Base-by-base conservation (phyloP, 2,113 vertebrate genomes). In the Pelmatolapia mariae region DNA sequence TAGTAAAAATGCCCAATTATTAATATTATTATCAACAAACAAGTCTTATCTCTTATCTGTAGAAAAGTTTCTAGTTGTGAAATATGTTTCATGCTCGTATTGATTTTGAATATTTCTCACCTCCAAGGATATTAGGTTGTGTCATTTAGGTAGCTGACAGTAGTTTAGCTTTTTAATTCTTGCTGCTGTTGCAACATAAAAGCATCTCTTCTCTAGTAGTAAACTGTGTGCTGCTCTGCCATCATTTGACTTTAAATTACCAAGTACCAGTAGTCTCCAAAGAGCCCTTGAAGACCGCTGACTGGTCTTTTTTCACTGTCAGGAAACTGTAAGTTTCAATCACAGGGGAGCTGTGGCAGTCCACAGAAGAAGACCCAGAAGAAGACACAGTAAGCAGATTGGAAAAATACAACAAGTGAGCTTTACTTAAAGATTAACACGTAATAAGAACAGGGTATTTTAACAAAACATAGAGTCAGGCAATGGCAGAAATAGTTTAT, bases 251-350 rank as follows among this genome's bases (percentile, higher is more conserved):
- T 61, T 36, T 5, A 85, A 80, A 86, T 88, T 31, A 81, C 33
- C 63, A 40, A 68, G 19, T 15, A 22, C 63, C 11, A 40, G 33
- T 22, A 0, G 33, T 68, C 33, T 68, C 54, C 73, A 80, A 81
- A 47, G 61, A 80, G 63, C 26, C 87, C 82, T 16, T 10, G 3
- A 87, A 87, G 92, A 84, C 24, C 18, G 4, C 11, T 9, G 89
- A 92, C 87, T 57, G 57, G 31, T 84, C 16, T 84, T 76, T 40
- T 33, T 68, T 22, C 63, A 38, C 63, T 59, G 89, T 93, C 73
- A 91, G 92, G 91, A 90, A 45, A 80, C 81, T 57, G 80, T 36
- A 13, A 15, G 78, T 85, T 83, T 92, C 78, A 86, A 84, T 91
- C 86, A 88, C 90, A 16, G 26, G 89, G 91, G 89, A 89, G 16